Evolutionary conservation across 2,797 vertebrate species (phyloP).

Genomic region (Vireo griseus): DNA sequence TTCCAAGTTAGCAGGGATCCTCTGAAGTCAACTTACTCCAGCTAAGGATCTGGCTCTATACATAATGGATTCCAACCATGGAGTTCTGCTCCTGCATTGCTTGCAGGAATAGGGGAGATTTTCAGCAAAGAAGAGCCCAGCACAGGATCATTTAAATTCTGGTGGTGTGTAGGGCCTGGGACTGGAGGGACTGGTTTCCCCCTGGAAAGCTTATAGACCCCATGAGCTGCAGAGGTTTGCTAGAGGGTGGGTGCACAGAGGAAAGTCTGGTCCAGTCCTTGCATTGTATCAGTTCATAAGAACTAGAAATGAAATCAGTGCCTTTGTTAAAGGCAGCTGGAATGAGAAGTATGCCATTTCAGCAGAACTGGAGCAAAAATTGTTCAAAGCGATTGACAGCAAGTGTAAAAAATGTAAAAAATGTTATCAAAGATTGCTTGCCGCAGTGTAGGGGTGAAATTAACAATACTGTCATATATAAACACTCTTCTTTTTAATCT

Average conservation of each 20-base stretch:
- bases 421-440: not conserved
- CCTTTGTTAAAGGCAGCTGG: slow-evolving; percentile 2
- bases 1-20: not conserved
- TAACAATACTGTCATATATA: not conserved
- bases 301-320: not conserved
- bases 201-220: not conserved
- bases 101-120: not conserved
- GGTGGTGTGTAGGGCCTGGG: not conserved
- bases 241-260: not conserved
- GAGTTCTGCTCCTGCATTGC: not conserved
- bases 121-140: not conserved
- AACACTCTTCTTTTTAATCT: slow-evolving; percentile 6
- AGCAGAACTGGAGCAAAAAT: slow-evolving; percentile 21
- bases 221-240: not conserved
- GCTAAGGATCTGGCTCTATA: not conserved
- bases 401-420: not conserved
- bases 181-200: not conserved
- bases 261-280: not conserved
- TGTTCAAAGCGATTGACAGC: not conserved
- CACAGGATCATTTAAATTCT: not conserved
- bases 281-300: not conserved
- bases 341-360: slow-evolving; percentile 1
- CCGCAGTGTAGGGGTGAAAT: slow-evolving; percentile 8
- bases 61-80: not conserved
- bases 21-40: not conserved